Percentiles rank a stretch among this genome's conserved stretches.
These are phyloP conservation scores for Gastrophysa polygoni DNA, from an alignment of 2,888 invertebrate species.

Conservation along the genomic window DNA sequence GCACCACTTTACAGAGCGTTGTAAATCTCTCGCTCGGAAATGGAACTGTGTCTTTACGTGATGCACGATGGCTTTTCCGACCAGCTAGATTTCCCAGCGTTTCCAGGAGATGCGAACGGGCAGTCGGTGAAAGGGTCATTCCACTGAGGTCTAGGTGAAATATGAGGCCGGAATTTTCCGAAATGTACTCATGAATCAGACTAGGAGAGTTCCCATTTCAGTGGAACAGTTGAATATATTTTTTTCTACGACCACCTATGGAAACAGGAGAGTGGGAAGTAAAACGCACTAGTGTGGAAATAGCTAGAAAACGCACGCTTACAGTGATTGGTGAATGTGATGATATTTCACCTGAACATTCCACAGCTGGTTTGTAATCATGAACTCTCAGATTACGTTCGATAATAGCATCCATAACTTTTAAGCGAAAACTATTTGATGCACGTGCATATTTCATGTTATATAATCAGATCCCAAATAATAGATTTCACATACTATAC, in stretches of 20 bases:
- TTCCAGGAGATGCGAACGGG: conserved; percentile 32
- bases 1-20: conserved; percentile 19
- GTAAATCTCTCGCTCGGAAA: conserved; percentile 22
- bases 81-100: conserved; percentile 17
- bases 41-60: conserved; percentile 23
- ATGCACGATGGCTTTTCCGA: conserved; percentile 34
- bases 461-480: background rate
- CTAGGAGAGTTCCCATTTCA: too few relatives aligned
- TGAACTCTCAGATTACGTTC: too few relatives aligned
- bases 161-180: background rate
- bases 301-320: background rate
- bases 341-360: background rate
- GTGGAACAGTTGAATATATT: too few relatives aligned
- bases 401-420: too few relatives aligned
- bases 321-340: too few relatives aligned
- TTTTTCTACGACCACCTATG: too few relatives aligned
- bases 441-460: background rate
- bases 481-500: too few relatives aligned
- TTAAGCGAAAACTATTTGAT: background rate
- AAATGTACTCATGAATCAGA: too few relatives aligned
- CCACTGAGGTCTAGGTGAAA: background rate
- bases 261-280: too few relatives aligned
- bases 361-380: background rate
- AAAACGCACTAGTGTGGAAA: too few relatives aligned
- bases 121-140: conserved; percentile 15